Evolutionary conservation across 2,888 invertebrate species (phyloP).

Genomic region (Abrostola tripartita): DNA sequence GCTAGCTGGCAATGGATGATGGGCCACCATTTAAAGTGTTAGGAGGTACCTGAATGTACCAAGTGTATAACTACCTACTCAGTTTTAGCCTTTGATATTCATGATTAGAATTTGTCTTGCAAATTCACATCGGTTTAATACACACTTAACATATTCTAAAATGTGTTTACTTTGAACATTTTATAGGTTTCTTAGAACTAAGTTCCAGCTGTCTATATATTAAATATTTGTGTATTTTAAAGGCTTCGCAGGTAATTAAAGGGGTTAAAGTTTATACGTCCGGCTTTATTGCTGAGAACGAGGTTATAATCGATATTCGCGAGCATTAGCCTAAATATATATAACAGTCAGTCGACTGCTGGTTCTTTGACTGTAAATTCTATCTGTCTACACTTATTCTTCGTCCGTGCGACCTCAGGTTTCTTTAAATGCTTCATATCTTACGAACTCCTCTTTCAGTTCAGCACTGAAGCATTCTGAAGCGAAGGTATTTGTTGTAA

Average conservation of each 20-base stretch:
- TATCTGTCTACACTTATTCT: too few species aligned
- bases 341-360: neutral
- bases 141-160: neutral
- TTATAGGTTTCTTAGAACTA: slow-evolving; percentile 35
- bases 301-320: neutral
- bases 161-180: slow-evolving; percentile 34
- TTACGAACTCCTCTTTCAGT: too few species aligned
- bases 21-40: too few species aligned
- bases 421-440: too few species aligned
- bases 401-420: too few species aligned
- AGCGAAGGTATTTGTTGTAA: too few species aligned
- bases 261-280: neutral
- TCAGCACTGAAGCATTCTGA: too few species aligned
- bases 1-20: too few species aligned
- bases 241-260: slow-evolving; percentile 17
- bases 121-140: slow-evolving; percentile 6
- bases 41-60: too few species aligned
- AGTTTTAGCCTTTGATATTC: slow-evolving; percentile 28
- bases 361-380: too few species aligned
- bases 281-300: neutral
- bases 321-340: neutral
- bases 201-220: slow-evolving; percentile 13
- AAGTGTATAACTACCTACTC: too few species aligned
- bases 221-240: slow-evolving; percentile 13
- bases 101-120: slow-evolving; percentile 13